Conservation (phyloP, 2,888 invertebrate species). For the Rhogogaster chlorosoma region DNA sequence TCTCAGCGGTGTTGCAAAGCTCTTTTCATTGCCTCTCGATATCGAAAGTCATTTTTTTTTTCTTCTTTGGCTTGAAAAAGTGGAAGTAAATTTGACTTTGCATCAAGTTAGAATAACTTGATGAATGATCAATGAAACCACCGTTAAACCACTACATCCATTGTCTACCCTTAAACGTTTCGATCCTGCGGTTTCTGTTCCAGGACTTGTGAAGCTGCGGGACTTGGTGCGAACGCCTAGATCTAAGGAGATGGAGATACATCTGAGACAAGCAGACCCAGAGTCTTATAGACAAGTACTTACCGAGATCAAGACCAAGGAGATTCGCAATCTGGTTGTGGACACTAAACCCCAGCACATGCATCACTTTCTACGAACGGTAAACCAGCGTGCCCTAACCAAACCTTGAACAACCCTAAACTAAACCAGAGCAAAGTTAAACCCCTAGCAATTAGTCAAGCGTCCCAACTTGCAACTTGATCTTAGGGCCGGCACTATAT, state of each 20-base stretch:
- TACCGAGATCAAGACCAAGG: slow-evolving; percentile 87
- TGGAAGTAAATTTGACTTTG: neutral
- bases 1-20: neutral
- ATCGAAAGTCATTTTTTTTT: neutral
- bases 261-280: slow-evolving; percentile 84
- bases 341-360: slow-evolving; percentile 88
- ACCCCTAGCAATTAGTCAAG: slow-evolving; percentile 19
- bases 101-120: neutral
- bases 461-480: slow-evolving; percentile 13
- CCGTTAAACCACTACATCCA: too few relatives aligned
- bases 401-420: slow-evolving; percentile 28
- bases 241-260: slow-evolving; percentile 83
- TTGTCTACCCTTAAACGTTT: neutral
- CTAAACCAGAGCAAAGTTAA: slow-evolving; percentile 17
- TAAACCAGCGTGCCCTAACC: slow-evolving; percentile 75
- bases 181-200: slow-evolving; percentile 53
- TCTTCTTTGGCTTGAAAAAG: neutral
- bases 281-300: slow-evolving; percentile 84
- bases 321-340: slow-evolving; percentile 88
- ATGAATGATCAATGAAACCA: neutral
- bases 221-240: slow-evolving; percentile 85
- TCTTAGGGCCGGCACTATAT: neutral
- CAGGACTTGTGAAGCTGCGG: slow-evolving; percentile 86
- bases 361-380: slow-evolving; percentile 87
- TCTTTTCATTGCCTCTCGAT: neutral